Base-by-base conservation (phyloP, 2,113 vertebrate genomes). In the Spea bombifrons region DNA sequence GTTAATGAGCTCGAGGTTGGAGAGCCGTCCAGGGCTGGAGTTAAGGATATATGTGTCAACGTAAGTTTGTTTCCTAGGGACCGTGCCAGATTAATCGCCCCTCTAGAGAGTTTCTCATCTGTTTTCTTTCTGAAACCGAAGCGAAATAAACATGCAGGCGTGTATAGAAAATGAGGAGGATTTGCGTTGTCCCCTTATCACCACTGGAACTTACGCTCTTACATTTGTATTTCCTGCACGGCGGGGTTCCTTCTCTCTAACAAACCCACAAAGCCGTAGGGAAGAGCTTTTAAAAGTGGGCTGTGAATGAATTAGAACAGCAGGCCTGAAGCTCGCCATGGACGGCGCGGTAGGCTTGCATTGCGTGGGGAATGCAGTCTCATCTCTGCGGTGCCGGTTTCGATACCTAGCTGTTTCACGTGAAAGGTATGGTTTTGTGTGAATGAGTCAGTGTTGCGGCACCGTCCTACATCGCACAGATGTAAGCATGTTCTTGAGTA, bases 51-150 rank as follows among this genome's bases (percentile, higher is more conserved):
- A 17, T 76, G 74, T 68, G 64, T 64, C 17, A 57, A 76, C 43
- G n/a, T 43, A 49, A n/a, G 49, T 8, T 55, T 12, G 47, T 44
- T 48, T 45, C n/a, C n/a, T n/a, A 30, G 30, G 30, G 30, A 30
- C 30, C 1, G 30, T 43, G 48, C 63, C 66, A 13, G n/a, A 44
- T 66, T 9, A 65, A 65, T 66, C 9, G 3, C 63, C 65, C 61
- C 64, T 76, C 45, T 46, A 7, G 75, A 66, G 75, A 76, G 43
- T 68, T 59, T 53, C 50, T 69, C 65, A 69, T 76, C 52, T 68
- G 65, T 68, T 66, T 76, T 76, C 75, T 17, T 59, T 76, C 30
- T 57, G 52, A 76, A 49, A 30, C n/a, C 59, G 65, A 68, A 55
- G 46, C 49, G 59, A 76, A 76, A 68, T 52, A 76, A 76, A 55